Base-by-base conservation (phyloP, 2,113 vertebrate species). In the Varanus komodoensis region DNA sequence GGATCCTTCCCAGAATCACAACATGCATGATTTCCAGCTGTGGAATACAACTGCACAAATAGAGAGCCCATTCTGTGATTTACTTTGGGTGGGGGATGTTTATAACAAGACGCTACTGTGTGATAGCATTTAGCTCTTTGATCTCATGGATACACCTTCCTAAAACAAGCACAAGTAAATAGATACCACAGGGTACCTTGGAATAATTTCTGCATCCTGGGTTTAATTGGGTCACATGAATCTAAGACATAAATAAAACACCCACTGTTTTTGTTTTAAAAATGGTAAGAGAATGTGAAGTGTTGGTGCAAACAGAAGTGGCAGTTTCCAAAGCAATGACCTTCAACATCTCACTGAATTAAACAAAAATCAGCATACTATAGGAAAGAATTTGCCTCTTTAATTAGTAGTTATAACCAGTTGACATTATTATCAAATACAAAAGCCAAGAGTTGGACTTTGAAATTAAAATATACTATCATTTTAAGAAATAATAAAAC, bases 1-100 rank as follows among this genome's bases (percentile, higher is more conserved):
- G 81, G 90, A 91, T 61, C 12, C 89, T 89, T 71, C 52, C 29
- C 84, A 89, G 93, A 92, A 54, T 71, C 89, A 80, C 75, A 92
- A 88, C 71, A 90, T 80, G 0, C 92, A 95, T 96, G 96, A 95
- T 96, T 94, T 97, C 90, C 95, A 96, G 87, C 93, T 94, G 89
- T 93, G 92, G 93, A 89, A 93, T 86, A 93, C 93, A 94, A 94
- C 95, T 95, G 94, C 92, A 91, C 92, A 94, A 96, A 96, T 94
- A 97, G 93, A 96, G 93, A 57, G 80, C 5, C 54, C 92, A 89
- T 86, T 94, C 91, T 71, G 94, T 95, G 95, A 96, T 94, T 92
- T 94, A 82, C 91, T 93, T 94, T 89, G 86, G 91, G 84, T 85
- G 88, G 90, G 27, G 77, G 38, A 87, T 64, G 69, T 75, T 95